phyloP scores from a whole-genome alignment of 1,140 invertebrate species.

The Samia ricini region DNA sequence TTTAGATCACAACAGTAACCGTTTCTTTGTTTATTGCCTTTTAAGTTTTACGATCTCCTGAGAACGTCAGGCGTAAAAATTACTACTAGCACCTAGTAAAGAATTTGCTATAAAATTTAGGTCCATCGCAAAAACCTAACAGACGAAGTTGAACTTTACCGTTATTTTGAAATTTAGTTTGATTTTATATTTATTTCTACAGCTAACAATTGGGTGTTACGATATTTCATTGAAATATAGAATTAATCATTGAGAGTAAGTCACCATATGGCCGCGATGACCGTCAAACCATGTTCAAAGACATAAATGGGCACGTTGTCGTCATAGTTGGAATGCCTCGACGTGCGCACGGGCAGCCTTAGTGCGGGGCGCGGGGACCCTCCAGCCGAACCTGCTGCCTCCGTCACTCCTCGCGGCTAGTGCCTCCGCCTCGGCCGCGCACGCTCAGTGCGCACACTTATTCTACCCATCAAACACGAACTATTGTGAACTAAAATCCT shows the following conservation, averaged over 20 bases:
- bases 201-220: slow-evolving; percentile 25
- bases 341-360: slow-evolving; percentile 56
- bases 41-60: slow-evolving; percentile 17
- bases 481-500: slow-evolving; percentile 23
- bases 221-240: slow-evolving; percentile 49
- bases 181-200: not conserved
- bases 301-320: slow-evolving; percentile 74
- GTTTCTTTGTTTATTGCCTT: slow-evolving; percentile 12
- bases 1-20: not conserved
- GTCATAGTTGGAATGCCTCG: slow-evolving; percentile 70
- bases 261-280: slow-evolving; percentile 65
- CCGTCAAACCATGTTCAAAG: slow-evolving; percentile 70
- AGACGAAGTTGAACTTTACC: not conserved
- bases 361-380: slow-evolving; percentile 22
- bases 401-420: slow-evolving; percentile 48
- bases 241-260: slow-evolving; percentile 39
- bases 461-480: slow-evolving; percentile 17
- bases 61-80: not conserved
- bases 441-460: slow-evolving; percentile 36
- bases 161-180: not conserved
- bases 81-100: slow-evolving; percentile 1
- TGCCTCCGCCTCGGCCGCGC: slow-evolving; percentile 59
- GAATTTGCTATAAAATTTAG: not conserved
- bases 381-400: slow-evolving; percentile 59
- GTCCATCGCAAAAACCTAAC: not conserved